Base-by-base conservation (phyloP, 92 coral and sea anemone genomes). In the Desmophyllum pertusum region DNA sequence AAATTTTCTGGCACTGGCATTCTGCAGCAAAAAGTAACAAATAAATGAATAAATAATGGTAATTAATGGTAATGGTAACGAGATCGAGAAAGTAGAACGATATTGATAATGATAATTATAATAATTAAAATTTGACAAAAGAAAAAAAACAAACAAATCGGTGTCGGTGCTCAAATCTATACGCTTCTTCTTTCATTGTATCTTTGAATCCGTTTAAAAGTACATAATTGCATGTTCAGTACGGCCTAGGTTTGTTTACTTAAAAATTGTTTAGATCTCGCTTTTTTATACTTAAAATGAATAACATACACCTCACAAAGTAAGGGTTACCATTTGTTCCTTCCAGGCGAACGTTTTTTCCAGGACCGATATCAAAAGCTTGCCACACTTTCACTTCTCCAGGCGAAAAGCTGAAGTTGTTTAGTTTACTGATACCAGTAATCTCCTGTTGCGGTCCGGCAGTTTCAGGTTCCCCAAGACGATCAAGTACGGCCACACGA, bases 311-410 rank as follows among this genome's bases (percentile, higher is more conserved):
- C 14, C 29, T 18, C 65, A 50, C 31, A 75, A 75, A n/a, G 65
- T 9, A 75, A 75, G 21, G 65, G 42, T 75, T 15, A 75, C 79
- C 79, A 75, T 75, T 75, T 75, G 79, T 75, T 75, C 23, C 65
- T 23, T 75, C 66, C n/a, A 75, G 46, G 6, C 1, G 29, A 61
- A 81, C 29, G 51, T 69, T 11, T 46, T 81, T 89, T 69, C 92
- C 89, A 57, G 64, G 73, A 75, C 86, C 92, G 73, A 88, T 66
- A 36, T 62, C 88, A 88, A 73, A 88, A 6, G 92, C 88, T 50
- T 70, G 65, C 89, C 92, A 84, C 43, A 83, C 93, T 25, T 23
- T 29, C 35, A 90, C 75, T 67, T 48, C 64, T 57, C 79, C 81
- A 19, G 52, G 46, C 9, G 18, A 17, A 68, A 78, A 85, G 18